Base-by-base conservation (phyloP, 2,113 vertebrate species). In the Misgurnus mizolepis region DNA sequence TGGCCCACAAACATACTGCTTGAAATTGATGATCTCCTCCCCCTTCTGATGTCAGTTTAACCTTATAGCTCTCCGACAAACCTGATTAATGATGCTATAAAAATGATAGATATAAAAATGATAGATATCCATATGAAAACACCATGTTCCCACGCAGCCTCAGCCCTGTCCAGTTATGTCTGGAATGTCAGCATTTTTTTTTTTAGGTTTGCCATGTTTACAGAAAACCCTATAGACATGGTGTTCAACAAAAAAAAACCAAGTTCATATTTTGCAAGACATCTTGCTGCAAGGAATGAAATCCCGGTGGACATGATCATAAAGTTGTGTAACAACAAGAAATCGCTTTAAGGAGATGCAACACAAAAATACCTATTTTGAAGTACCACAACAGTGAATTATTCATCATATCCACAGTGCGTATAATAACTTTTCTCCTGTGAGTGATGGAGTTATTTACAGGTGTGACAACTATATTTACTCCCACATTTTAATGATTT, bases 21-120 rank as follows among this genome's bases (percentile, higher is more conserved):
- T 34, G 27, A 34, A 34, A 34, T 34, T 34, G 27, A 34, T 34
- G 27, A 34, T 34, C 27, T 34, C 27, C 27, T 34, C 27, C 1
- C 27, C 12, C 41, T 9, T 45, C 41, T 27, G 41, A 45, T 61
- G 14, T 3, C n/a, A 73, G n/a, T 18, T 11, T 5, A 43, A 43
- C n/a, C 83, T 75, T 88, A 83, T 87, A 89, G 80, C 49, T 22
- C 72, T 85, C 85, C 85, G 85, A 88, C 85, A 60, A 79, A 83
- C 76, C 83, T 83, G 89, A 91, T 91, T 90, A 89, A 92, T 85
- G 88, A 89, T 85, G 73, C 85, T 77, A 89, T 91, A 89, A 91
- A 92, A 90, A 86, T 91, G 86, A 89, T 83, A 85, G 79, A 91
- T 86, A 79, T 72, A 89, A 91, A 92, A 90, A 86, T 91, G 86